phyloP scores from a whole-genome alignment of 2,888 invertebrate genomes.

The Palloptera scutellata region DNA sequence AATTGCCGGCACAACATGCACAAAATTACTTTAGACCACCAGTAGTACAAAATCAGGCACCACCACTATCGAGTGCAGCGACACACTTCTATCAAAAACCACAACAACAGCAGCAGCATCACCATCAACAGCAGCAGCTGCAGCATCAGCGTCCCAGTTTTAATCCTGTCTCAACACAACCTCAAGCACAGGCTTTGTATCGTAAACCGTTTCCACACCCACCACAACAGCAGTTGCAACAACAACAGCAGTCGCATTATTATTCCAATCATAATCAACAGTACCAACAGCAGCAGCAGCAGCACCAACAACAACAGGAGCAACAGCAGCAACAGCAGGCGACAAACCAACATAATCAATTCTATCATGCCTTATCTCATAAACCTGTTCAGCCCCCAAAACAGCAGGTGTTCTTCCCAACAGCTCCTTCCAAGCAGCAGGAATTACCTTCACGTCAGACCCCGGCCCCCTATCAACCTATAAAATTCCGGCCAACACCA shows the following conservation, averaged over 20 bases:
- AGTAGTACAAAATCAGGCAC: slow-evolving; percentile 3
- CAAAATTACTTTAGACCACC: slow-evolving; percentile 44
- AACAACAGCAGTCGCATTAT: slow-evolving; percentile 52
- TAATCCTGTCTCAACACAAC: slow-evolving; percentile 39
- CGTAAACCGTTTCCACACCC: slow-evolving; percentile 21
- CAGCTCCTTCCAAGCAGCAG: slow-evolving; percentile 49
- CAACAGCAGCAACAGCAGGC: slow-evolving; percentile 28
- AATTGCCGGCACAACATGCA: slow-evolving; percentile 47
- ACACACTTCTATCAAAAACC: slow-evolving; percentile 3
- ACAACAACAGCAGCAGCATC: slow-evolving; percentile 11
- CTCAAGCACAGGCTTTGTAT: slow-evolving; percentile 35
- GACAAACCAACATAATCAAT: slow-evolving; percentile 32
- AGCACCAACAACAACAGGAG: slow-evolving; percentile 37
- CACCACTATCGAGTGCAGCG: slow-evolving; percentile 5
- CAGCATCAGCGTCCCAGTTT: slow-evolving; percentile 34
- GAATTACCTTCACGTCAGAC: slow-evolving; percentile 45
- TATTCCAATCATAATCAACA: slow-evolving; percentile 33
- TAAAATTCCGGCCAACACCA: slow-evolving; percentile 60
- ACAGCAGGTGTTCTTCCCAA: slow-evolving; percentile 53
- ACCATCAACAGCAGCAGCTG: slow-evolving; percentile 21
- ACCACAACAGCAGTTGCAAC: slow-evolving; percentile 34
- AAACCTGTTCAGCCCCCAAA: slow-evolving; percentile 38
- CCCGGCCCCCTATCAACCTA: slow-evolving; percentile 55
- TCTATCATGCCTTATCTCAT: slow-evolving; percentile 28
- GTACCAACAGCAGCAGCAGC: slow-evolving; percentile 35